Base-by-base conservation (phyloP, 1,140 invertebrate genomes). In the Lasioglossum baleicum region DNA sequence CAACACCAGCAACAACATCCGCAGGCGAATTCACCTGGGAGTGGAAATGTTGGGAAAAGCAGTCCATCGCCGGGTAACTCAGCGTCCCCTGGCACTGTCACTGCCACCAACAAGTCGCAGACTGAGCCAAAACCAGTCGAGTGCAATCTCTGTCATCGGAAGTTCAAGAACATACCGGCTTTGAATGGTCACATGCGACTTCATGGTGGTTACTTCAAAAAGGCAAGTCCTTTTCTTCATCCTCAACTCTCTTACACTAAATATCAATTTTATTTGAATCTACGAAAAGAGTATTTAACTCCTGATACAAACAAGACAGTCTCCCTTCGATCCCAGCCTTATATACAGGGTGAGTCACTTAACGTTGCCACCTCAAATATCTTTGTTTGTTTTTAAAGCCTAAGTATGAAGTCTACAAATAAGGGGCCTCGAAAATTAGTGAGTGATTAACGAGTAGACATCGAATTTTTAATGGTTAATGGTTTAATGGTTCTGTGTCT, bases 171-270 rank as follows among this genome's bases (percentile, higher is more conserved):
- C 92, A 97, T 99, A 91, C 97, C 98, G 10, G 98, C 98, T 22
- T 95, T 99, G 48, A 99, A 99, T 94, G 98, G 98, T 20, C 98
- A 99, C 90, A 99, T 99, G 98, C 94, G 98, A 86, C 94, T 99
- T 35, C 98, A 99, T 93, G 98, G 98, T 20, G 98, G 98, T 72
- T 99, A 99, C 92, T 97, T 98, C 90, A 99, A 99, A 93, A 99
- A 98, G 95, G 97, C 97, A 91, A 77, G 53, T 35, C 53, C 56
- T 20, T 40, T 35, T 35, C 35, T 35, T 35, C 5, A 5, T 35
- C 3, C 1, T 35, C 35, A 5, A 35, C 35, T 35, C 35, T 35
- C 35, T 35, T 35, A 35, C 35, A 35, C 35, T 35, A 5, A 35
- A 35, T 35, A 35, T 35, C 35, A 35, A 35, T 35, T 5, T 35